Conservation (phyloP, 2,113 vertebrate species). For the Panthera tigris region DNA sequence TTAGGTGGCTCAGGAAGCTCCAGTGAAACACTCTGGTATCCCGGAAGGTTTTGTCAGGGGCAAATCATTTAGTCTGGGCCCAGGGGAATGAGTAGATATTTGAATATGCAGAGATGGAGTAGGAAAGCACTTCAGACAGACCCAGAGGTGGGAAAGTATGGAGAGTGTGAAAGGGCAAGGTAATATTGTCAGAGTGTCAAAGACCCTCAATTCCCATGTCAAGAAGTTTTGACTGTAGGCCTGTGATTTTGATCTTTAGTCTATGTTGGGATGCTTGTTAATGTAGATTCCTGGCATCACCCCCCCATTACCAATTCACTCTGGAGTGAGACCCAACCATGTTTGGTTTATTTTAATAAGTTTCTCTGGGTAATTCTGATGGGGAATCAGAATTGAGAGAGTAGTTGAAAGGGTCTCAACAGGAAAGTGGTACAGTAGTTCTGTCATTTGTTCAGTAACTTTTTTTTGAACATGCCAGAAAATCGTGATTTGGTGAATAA, state of each 20-base stretch:
- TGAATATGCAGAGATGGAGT: neutral
- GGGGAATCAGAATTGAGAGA: neutral
- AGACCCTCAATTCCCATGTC: neutral
- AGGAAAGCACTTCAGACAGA: neutral
- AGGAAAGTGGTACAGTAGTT: neutral
- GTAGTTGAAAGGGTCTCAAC: neutral
- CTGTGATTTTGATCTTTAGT: slow-evolving; percentile 9
- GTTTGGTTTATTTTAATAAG: neutral
- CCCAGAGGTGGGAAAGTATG: neutral
- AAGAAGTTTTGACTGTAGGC: neutral
- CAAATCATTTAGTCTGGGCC: neutral
- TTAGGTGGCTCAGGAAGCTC: neutral
- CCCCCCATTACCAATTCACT: neutral
- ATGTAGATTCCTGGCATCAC: neutral
- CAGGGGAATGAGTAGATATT: neutral
- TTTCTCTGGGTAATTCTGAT: neutral
- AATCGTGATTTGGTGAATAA: neutral
- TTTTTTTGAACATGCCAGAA: neutral
- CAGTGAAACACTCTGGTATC: neutral
- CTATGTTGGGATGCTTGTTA: neutral
- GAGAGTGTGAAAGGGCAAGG: neutral
- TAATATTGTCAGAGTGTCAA: neutral
- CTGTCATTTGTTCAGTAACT: neutral
- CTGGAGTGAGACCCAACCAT: neutral
- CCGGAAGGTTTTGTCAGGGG: neutral